Conservation (phyloP, 1,140 invertebrate species). For the Musca domestica region DNA sequence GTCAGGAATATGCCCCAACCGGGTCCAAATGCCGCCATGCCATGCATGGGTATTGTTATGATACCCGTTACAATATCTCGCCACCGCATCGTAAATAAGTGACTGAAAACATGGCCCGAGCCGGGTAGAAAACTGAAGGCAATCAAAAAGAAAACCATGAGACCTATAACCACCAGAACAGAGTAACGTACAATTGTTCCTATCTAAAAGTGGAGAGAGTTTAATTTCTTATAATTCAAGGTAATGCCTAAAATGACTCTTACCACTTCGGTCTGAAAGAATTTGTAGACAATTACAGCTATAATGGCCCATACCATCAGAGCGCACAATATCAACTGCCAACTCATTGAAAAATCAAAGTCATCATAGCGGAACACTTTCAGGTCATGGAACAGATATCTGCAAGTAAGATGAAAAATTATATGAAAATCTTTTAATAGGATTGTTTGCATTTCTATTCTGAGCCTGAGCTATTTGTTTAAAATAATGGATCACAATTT, state of each 20-base stretch:
- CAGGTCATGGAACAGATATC: neutral
- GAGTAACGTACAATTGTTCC: constrained; percentile 35
- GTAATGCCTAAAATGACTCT: neutral
- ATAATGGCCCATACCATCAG: constrained; percentile 10
- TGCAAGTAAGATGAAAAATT: constrained; percentile 1
- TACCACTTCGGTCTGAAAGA: constrained; percentile 3
- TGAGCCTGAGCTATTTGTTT: too few relatives aligned
- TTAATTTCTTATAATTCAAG: neutral
- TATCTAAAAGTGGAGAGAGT: constrained; percentile 29
- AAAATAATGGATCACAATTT: too few relatives aligned
- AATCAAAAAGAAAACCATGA: constrained; percentile 32
- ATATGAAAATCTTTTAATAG: neutral
- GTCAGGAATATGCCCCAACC: constrained; percentile 89
- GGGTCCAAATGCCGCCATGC: constrained; percentile 67
- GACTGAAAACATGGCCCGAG: constrained; percentile 66
- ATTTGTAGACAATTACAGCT: constrained; percentile 17
- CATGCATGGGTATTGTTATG: constrained; percentile 25
- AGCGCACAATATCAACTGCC: constrained; percentile 16
- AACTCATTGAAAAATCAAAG: constrained; percentile 2
- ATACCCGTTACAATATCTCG: constrained; percentile 21
- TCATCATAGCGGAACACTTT: constrained; percentile 3
- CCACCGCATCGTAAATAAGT: constrained; percentile 70
- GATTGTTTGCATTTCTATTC: too few relatives aligned
- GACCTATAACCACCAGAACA: constrained; percentile 25
- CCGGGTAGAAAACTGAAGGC: constrained; percentile 62